Evolutionary conservation across 1,140 invertebrate species (phyloP).

Genomic region (Drosophila suzukii): DNA sequence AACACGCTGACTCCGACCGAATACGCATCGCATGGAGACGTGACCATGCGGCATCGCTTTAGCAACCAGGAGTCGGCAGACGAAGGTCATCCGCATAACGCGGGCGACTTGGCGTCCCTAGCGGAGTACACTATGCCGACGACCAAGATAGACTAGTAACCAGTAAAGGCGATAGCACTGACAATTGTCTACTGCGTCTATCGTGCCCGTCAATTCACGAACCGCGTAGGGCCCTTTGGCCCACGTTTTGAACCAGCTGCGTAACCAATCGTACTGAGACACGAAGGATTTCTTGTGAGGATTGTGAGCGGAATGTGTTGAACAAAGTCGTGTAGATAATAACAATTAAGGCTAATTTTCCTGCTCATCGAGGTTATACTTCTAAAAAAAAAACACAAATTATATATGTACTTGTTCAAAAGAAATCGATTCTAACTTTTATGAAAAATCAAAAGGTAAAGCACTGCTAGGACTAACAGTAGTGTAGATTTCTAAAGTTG

Average conservation of each 20-base stretch:
- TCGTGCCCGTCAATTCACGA: slow-evolving; percentile 62
- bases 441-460: slow-evolving; percentile 42
- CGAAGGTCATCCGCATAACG: slow-evolving; percentile 25
- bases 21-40: slow-evolving; percentile 36
- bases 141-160: slow-evolving; percentile 83
- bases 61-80: slow-evolving; percentile 25
- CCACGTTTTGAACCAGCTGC: slow-evolving; percentile 35
- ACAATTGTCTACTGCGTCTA: slow-evolving; percentile 30
- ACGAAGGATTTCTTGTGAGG: slow-evolving; percentile 16
- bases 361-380: slow-evolving; percentile 78
- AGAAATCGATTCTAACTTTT: slow-evolving; percentile 27
- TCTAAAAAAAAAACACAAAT: slow-evolving; percentile 41
- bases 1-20: slow-evolving; percentile 52
- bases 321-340: slow-evolving; percentile 59
- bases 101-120: slow-evolving; percentile 20
- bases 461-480: slow-evolving; percentile 25
- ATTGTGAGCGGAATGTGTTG: slow-evolving; percentile 10
- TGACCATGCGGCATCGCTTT: slow-evolving; percentile 38
- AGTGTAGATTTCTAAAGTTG: slow-evolving; percentile 52
- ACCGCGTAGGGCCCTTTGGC: slow-evolving; percentile 15
- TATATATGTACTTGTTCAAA: slow-evolving; percentile 58
- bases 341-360: slow-evolving; percentile 70
- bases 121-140: slow-evolving; percentile 76
- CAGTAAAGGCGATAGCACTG: slow-evolving; percentile 19
- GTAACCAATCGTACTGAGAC: slow-evolving; percentile 12